phyloP scores from a whole-genome alignment of 2,797 vertebrate genomes.

The Glyptemys insculpta region DNA sequence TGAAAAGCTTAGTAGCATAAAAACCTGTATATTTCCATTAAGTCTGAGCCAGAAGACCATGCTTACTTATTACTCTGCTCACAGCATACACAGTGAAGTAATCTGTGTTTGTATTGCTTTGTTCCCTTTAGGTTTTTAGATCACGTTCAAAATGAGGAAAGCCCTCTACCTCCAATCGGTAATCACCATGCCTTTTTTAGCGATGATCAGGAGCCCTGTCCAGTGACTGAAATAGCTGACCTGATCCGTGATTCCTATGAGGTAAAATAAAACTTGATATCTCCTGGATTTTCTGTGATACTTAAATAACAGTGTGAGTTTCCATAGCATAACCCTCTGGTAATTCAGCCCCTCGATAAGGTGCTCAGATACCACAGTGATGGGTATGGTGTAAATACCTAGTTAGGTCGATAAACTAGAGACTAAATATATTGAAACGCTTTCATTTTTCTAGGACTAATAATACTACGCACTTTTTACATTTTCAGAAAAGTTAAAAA shows the following conservation, averaged over 20 bases:
- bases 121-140: slow-evolving; percentile 90
- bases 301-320: neutral
- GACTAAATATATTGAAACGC: neutral
- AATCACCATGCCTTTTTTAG: slow-evolving; percentile 82
- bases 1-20: neutral
- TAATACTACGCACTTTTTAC: neutral
- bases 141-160: slow-evolving; percentile 88
- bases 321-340: neutral
- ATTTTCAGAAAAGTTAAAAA: neutral
- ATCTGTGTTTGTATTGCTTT: neutral
- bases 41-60: neutral
- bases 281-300: neutral
- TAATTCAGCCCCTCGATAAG: neutral
- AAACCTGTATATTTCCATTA: neutral
- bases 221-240: slow-evolving; percentile 87
- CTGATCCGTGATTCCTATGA: slow-evolving; percentile 92
- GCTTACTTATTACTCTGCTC: neutral
- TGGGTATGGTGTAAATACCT: neutral
- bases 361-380: neutral
- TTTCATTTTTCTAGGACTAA: neutral
- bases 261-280: slow-evolving; percentile 76
- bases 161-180: slow-evolving; percentile 78
- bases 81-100: neutral
- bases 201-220: slow-evolving; percentile 73
- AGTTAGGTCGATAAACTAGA: rapidly evolving